Evolutionary conservation across 1,140 invertebrate genomes (phyloP), one percentile per base, ranked within the genome.

Genomic region (Drosophila saltans): DNA sequence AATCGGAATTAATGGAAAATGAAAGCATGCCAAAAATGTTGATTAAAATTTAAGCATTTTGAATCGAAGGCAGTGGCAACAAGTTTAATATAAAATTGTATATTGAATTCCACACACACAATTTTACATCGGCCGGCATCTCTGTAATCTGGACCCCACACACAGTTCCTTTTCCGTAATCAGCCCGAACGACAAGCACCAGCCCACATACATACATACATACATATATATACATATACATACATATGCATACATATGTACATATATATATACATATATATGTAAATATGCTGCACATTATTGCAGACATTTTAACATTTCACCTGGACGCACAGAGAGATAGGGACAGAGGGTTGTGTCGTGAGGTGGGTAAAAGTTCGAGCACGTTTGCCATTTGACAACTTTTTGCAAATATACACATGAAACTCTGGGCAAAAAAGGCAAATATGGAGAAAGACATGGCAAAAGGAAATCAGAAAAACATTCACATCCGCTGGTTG

Each of bases 271-370:
- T 4, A 30, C 4, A 30, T 30, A 30, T 0, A 30, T 36, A 36
- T 55, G 56, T 55, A 61, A 43, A 68, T 4, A 28, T 67, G 28
- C 66, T 58, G 56, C 55, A 58, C 52, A 70, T 74, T 74, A 78
- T 78, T 74, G 72, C 75, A 74, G 67, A 36, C 66, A 78, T 78
- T 78, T 78, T 66, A 78, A 43, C 61, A 73, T 66, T 77, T 77
- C 66, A 58, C 57, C 66, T 74, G 75, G 43, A 77, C 66, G n/a
- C 57, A 59, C 57, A 59, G 2, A 58, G 4, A 3, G 33, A n/a
- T 9, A 21, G 1, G 48, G 57, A 21, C 8, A 21, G 28, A 16
- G 33, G 16, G 9, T 4, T 5, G 6, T 3, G 59, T 43, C 45
- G 68, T 66, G 40, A 52, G 57, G 73, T 69, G 63, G 62, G 63